Evolutionary conservation across 2,888 invertebrate species (phyloP), one percentile per base, ranked within the genome.

Genomic region (Crioceris asparagi): DNA sequence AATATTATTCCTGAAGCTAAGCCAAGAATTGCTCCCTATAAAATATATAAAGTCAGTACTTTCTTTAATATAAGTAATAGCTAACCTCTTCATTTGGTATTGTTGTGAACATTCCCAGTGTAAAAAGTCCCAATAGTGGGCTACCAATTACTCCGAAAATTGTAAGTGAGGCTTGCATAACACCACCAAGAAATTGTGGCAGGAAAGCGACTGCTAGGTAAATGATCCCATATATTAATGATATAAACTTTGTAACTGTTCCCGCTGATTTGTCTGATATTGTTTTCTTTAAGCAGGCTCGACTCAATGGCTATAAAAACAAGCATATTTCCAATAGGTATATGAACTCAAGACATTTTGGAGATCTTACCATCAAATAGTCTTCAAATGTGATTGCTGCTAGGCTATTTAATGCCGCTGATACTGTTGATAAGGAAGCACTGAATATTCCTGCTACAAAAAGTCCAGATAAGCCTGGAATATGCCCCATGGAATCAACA

Each of bases 361-460:
- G 5, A 2, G 27, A 4, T 27, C 17, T 25, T 43, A 66, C 66
- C 55, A 77, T 77, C 3, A 91, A 65, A 48, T 92, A 88, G 64
- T 94, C 94, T 54, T 88, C 83, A 29, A 92, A 66, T 0, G 90
- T 85, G 10, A 93, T 87, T 1, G 93, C 92, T 1, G 93, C 82
- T 31, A 94, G 68, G 1, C 92, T 87, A 56, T 92, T 93, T 40
- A 93, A 74, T 2, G 90, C 80, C 0, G 93, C 90, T 0, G 92
- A 93, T 40, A 94, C 82, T 0, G 92, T 91, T 29, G 92, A 91
- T 7, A 93, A 68, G 1, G 91, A 84, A 1, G 88, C 93, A 50
- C 88, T 88, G 59, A 93, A 91, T 41, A 94, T 83, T 3, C 92
- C 83, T 3, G 92, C 86, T 0, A 92, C 82, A 57, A 93, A 92